phyloP scores from a whole-genome alignment of 2,113 vertebrate species.

The Gymnobelideus leadbeateri region DNA sequence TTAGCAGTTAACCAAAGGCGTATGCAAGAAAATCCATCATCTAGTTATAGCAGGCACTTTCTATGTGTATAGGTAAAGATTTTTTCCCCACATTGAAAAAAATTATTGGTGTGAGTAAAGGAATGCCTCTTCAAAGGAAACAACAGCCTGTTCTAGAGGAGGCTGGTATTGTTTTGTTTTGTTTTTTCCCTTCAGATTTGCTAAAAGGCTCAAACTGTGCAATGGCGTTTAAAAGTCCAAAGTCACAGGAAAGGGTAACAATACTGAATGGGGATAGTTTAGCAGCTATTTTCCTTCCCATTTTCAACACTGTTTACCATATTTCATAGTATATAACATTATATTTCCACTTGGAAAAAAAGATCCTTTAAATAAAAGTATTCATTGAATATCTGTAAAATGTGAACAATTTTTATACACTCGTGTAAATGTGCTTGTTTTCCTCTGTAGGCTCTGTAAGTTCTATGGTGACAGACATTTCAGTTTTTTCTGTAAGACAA shows the following conservation, averaged over 20 bases:
- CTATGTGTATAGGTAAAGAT: background rate
- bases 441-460: background rate
- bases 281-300: background rate
- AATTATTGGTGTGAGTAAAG: background rate
- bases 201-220: background rate
- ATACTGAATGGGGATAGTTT: background rate
- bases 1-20: background rate
- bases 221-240: background rate
- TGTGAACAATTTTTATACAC: background rate
- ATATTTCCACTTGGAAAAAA: background rate
- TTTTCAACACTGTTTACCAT: background rate
- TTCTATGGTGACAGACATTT: background rate
- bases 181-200: background rate
- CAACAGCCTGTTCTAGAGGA: background rate
- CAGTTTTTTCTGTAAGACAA: background rate
- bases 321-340: background rate
- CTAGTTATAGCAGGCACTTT: slow-evolving; percentile 23
- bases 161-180: background rate
- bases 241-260: slow-evolving; percentile 20
- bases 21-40: background rate
- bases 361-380: background rate
- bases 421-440: background rate
- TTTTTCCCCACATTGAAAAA: background rate
- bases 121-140: background rate
- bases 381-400: background rate